Evolutionary conservation across 2,113 vertebrate genomes (phyloP).

Genomic region (Microtus pennsylvanicus): DNA sequence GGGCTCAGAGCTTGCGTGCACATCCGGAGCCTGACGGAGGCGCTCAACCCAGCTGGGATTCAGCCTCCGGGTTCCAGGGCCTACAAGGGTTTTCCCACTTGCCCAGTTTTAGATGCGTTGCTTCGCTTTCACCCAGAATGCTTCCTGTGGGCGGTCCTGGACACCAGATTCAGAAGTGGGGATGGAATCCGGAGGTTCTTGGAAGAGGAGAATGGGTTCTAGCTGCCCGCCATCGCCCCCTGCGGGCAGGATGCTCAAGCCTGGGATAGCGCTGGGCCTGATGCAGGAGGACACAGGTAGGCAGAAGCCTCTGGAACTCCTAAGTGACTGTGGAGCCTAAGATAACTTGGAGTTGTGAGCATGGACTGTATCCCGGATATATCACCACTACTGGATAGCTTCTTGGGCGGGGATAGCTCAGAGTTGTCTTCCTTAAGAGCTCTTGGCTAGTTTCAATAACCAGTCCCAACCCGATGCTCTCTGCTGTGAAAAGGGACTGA

Average conservation of each 20-base stretch:
- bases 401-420: not conserved
- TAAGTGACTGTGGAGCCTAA: not conserved
- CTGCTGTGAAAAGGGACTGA: not conserved
- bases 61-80: not conserved
- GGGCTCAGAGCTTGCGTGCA: constrained; percentile 91
- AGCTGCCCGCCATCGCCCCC: not conserved
- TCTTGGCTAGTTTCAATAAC: not conserved
- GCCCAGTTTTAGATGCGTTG: not conserved
- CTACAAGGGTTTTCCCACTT: not conserved
- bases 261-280: not conserved
- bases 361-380: accelerated
- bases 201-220: not conserved
- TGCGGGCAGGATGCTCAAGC: not conserved
- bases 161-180: not conserved
- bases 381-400: not conserved
- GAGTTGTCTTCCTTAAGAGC: not conserved
- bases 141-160: not conserved
- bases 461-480: not conserved
- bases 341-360: not conserved
- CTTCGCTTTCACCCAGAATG: not conserved
- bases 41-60: constrained; percentile 34
- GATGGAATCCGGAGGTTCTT: not conserved
- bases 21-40: constrained; percentile 19
- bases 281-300: not conserved
- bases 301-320: not conserved